These are phyloP conservation scores for Lipotes vexillifer DNA, from an alignment of 2,113 vertebrate genomes.

Conservation along the genomic window DNA sequence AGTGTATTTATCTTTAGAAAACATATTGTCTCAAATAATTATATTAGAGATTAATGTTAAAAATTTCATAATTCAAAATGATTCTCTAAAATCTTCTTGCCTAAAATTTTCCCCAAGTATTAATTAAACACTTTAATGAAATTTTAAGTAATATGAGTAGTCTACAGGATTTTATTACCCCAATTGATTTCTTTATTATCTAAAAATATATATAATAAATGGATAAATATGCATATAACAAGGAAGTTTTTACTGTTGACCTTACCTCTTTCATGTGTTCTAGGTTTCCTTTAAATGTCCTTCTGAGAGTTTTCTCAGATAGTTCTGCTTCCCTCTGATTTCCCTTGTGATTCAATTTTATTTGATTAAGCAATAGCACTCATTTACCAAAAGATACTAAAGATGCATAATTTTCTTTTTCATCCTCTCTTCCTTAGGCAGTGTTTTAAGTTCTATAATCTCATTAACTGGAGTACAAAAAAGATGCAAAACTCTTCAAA, in stretches of 20 bases:
- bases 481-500: conserved; percentile 52
- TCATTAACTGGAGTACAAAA: conserved; percentile 48
- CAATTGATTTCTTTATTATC: not conserved
- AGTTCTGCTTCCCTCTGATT: not conserved
- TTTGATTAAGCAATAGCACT: conserved; percentile 52
- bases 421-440: conserved; percentile 55
- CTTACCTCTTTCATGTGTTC: not conserved
- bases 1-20: not conserved
- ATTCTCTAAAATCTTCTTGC: not conserved
- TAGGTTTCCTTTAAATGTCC: not conserved
- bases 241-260: not conserved
- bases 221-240: not conserved
- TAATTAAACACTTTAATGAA: not conserved
- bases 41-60: not conserved
- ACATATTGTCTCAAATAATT: not conserved
- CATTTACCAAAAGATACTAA: conserved; percentile 40
- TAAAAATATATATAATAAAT: not conserved
- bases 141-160: not conserved
- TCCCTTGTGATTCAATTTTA: conserved; percentile 25
- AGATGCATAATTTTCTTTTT: conserved; percentile 57
- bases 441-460: conserved; percentile 66
- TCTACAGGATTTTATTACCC: not conserved
- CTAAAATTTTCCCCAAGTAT: not conserved
- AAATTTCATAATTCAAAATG: not conserved
- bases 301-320: not conserved